Evolutionary conservation across 1,140 invertebrate genomes (phyloP), one percentile per base, ranked within the genome.

Genomic region (Drosophila mojavensis): DNA sequence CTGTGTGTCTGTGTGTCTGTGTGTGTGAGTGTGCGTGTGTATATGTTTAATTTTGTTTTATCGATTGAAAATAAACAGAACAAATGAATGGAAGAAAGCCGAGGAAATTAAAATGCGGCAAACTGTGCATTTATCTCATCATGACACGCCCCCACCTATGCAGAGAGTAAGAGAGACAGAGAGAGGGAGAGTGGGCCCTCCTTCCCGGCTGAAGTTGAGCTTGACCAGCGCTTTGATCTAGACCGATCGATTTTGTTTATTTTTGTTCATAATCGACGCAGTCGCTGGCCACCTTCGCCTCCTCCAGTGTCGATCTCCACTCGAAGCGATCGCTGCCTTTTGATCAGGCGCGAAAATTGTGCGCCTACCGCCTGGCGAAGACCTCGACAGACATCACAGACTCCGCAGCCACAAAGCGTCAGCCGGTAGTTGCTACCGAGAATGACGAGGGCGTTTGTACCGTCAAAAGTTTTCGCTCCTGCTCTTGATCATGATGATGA

Each of bases 341-440:
- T 88, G 83, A 88, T 83, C 76, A 79, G 84, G 84, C 84, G 84
- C 84, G 78, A 89, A 89, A 89, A 84, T 81, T 89, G 81, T 89
- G 73, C 77, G 69, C 66, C 79, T 81, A 71, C 75, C 62, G 60
- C n/a, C 45, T 30, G 58, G 53, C 41, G 45, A 50, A 54, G 77
- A 48, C 33, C 65, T 50, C 71, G 51, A 17, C 28, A 7, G 10
- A 60, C 36, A 43, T 43, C 55, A 58, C 26, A 60, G 28, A 60
- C 17, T 53, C 33, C 17, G 41, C 36, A 60, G 43, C 33, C 51
- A 53, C 43, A 45, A 69, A 43, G 73, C 71, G 63, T 66, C 78
- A 68, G 78, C 69, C 80, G 80, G 80, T 83, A 88, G 84, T 88
- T 79, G 83, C 83, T 88, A 88, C 83, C 80, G 83, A 83, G 68